Base-by-base conservation (phyloP, 2,113 vertebrate species). In the Phocoena sinus region DNA sequence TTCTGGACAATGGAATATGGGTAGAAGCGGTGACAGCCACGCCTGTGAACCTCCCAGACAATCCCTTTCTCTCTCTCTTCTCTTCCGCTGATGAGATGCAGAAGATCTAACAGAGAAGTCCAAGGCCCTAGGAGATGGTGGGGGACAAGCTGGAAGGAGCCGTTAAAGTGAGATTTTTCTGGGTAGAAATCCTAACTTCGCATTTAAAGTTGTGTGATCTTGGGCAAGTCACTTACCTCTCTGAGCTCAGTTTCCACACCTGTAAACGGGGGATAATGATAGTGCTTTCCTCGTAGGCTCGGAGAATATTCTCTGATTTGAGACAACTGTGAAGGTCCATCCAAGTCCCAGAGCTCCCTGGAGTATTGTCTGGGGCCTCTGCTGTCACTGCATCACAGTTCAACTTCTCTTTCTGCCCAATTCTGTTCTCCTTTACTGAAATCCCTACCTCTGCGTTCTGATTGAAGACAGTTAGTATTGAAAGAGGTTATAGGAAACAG, bases 371-470 rank as follows among this genome's bases (percentile, higher is more conserved):
- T 10, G 41, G 23, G 63, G 28, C 60, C 50, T 74, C 58, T 28
- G 20, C 23, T 11, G 50, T 33, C 26, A 0, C 41, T 4, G 13
- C 0, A 0, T 15, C 71, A 65, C 21, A 14, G 65, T 17, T 31
- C 60, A 13, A 5, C 20, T 47, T 50, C 23, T 47, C 20, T 17
- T 11, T n/a, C 28, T 3, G 14, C 44, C 56, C n/a, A 9, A 0
- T 41, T 60, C 79, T 18, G 12, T 73, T 65, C 65, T 79, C 31
- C 36, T 36, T 79, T 17, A 3, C 63, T 41, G 82, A 74, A 71
- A 23, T 23, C 33, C 20, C 47, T 62, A 1, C 80, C 12, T 21
- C 56, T 80, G n/a, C 25, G 3, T 56, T 89, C 76, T 44, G 36
- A 41, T 1, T 14, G 68, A 91, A 67, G 56, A 31, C 8, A 18